Evolutionary conservation across 37 sponge, comb jelly and placozoan species (phyloP), one percentile per base, ranked within the genome.

Genomic region (Amphimedon queenslandica): DNA sequence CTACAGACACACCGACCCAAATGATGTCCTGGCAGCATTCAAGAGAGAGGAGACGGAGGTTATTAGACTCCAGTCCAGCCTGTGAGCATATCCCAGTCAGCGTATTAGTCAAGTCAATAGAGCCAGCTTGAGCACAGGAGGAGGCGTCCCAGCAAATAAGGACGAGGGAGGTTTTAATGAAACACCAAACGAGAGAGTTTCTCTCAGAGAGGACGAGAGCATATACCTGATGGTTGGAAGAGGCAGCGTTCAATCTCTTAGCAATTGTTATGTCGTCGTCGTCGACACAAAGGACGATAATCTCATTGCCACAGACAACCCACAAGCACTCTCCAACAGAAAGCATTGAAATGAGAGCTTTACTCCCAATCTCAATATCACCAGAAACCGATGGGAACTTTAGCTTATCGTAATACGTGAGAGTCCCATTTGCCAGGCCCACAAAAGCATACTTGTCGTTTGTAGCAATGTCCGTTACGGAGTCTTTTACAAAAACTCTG

Each of bases 381-480:
- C 38, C 28, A n/a, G 57, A 33, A 1, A 43, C 60, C 38, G 69
- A 75, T 24, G 82, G 88, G 24, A 88, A 74, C 21, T 73, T 32
- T n/a, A 90, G 83, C 55, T 85, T 90, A 34, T 68, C 57, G 66
- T 85, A 85, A 67, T 75, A 90, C 24, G 63, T 85, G 31, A 90
- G 70, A 16, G 58, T 67, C 0, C 91, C 91, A 55, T 90, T 82
- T 38, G 91, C 91, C 36, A 78, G 87, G 10, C 75, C 91, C n/a
- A 90, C 78, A 63, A 90, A 90, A 3, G 73, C 79, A 71, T 70
- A 82, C 34, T 72, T 82, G 73, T 90, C 91, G 38, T 85, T 85
- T 64, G 74, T 75, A 29, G 86, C 78, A 37, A 90, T 78, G 31
- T 67, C 67, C 4, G 91, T 82, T 35, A 85, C 91, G 30, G 91